Conservation (phyloP, 2,113 vertebrate species). For the Equus przewalskii region DNA sequence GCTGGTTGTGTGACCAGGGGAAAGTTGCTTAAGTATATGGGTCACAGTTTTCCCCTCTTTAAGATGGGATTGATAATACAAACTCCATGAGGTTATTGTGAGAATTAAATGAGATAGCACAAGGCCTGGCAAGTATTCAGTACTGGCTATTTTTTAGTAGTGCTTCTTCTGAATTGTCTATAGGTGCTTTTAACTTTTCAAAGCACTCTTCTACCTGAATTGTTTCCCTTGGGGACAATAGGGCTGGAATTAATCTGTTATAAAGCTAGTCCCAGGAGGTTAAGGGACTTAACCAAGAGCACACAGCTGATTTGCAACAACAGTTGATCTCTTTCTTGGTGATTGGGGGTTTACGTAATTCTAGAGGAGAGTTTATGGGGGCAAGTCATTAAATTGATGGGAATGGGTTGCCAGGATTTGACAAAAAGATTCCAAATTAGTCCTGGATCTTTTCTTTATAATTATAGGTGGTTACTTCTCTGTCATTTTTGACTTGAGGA, state of each 20-base stretch:
- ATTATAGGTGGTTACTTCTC: neutral
- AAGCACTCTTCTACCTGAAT: neutral
- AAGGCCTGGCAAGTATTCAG: neutral
- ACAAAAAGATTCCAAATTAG: neutral
- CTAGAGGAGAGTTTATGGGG: neutral
- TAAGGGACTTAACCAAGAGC: neutral
- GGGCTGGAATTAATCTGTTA: neutral
- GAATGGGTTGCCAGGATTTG: neutral
- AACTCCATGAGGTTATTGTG: neutral
- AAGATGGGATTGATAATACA: neutral
- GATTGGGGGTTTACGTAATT: neutral
- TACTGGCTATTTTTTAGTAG: neutral
- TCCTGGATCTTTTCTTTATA: neutral
- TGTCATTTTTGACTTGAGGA: neutral
- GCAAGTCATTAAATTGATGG: neutral
- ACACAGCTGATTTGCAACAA: neutral
- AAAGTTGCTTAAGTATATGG: neutral
- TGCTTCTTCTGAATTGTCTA: neutral
- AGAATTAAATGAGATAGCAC: neutral
- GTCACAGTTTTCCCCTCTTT: neutral
- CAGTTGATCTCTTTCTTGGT: neutral
- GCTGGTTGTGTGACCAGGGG: neutral
- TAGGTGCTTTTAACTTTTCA: neutral
- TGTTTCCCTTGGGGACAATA: neutral
- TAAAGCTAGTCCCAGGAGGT: neutral